phyloP scores from a whole-genome alignment of 2,888 invertebrate genomes.

The Leucophenga montana region DNA sequence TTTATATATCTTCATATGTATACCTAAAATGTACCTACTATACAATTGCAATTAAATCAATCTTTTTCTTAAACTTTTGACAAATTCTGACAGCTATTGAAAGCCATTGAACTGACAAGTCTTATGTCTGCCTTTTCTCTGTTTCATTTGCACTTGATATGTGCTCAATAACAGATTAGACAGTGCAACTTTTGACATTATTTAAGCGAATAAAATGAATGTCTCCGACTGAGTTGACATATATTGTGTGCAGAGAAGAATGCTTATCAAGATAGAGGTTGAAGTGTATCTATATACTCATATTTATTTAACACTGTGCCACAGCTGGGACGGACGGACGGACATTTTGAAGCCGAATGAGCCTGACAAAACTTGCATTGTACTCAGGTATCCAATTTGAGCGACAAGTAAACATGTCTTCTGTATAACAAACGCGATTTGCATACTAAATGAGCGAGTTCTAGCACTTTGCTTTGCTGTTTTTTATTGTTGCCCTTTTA shows the following conservation, averaged over 20 bases:
- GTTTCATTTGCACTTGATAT: not conserved
- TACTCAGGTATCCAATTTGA: constrained; percentile 3
- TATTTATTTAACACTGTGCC: constrained; percentile 8
- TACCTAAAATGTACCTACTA: too few species aligned
- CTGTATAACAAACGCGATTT: constrained; percentile 57
- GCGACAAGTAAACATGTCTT: constrained; percentile 41
- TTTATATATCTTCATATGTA: too few species aligned
- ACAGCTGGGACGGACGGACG: not conserved
- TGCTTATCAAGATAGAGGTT: not conserved
- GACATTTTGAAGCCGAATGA: not conserved
- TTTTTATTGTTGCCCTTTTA: not conserved
- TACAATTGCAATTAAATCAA: too few species aligned
- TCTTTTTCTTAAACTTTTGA: constrained; percentile 1
- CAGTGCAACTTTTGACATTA: too few species aligned
- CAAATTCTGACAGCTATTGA: constrained; percentile 13
- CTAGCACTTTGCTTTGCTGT: not conserved
- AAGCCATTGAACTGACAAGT: constrained; percentile 2
- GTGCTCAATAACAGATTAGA: too few species aligned
- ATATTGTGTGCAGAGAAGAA: not conserved
- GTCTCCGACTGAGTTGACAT: too few species aligned
- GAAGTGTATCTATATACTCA: not conserved
- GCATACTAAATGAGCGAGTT: constrained; percentile 59
- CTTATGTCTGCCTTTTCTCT: not conserved
- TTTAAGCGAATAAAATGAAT: too few species aligned
- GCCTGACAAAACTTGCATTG: not conserved